Base-by-base conservation (phyloP, 1,140 invertebrate genomes). In the Micrasema longulum region DNA sequence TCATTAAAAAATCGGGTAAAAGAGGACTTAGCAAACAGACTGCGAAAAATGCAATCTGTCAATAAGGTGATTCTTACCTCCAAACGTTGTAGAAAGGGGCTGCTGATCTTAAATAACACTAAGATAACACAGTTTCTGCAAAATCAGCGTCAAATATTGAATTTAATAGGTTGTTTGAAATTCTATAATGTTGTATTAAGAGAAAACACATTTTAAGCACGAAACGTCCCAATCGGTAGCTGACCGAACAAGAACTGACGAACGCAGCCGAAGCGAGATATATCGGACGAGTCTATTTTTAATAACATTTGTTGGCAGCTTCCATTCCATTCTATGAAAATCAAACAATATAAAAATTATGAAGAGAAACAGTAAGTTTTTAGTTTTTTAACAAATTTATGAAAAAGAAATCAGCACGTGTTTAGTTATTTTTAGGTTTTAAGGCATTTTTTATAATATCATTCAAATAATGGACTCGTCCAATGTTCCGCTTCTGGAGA, bases 181-280 rank as follows among this genome's bases (percentile, higher is more conserved):
- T 57, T 66, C 48, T 72, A 60, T 53, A 65, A 45, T 65, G 62
- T 64, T 84, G 80, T 82, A 84, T 81, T 81, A 81, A 83, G 83
- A 83, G 83, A 81, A 79, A 80, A 82, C 77, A 82, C 83, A 84
- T 85, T 78, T 78, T 83, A 81, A 77, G 79, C 68, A 80, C 77
- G 77, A 78, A 76, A 78, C 80, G 82, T 82, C 81, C 77, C 68
- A 67, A 80, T 76, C 80, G 77, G 76, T 78, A 74, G 79, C 77
- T 80, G 78, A 80, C 79, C 80, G 80, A 81, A 82, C 79, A 81
- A 83, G 82, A 84, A 85, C 84, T 85, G 83, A 82, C 82, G 67
- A 73, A 68, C 63, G 71, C 55, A 31, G 67, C 74, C 68, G 69
- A 71, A 73, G 71, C 65, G 68, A 73, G 71, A 76, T 73, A 71